These are phyloP conservation scores for Spisula solida DNA, from an alignment of 2,888 invertebrate species.

Conservation along the genomic window DNA sequence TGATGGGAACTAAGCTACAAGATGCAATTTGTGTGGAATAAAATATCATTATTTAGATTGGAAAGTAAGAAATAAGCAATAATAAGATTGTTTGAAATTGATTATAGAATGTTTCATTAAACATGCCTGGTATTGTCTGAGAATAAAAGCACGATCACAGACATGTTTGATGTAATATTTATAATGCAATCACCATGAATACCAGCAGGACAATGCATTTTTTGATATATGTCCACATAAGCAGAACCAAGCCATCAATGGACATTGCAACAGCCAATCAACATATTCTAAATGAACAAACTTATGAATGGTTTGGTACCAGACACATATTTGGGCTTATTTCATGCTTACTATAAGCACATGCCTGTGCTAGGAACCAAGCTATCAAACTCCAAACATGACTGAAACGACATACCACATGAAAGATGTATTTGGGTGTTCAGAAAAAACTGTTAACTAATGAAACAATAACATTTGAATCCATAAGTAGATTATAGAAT, in stretches of 20 bases:
- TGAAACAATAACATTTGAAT: too few relatives aligned
- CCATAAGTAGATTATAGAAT: background rate
- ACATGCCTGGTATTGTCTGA: background rate
- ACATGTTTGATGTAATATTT: slow-evolving; percentile 7
- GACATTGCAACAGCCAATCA: too few relatives aligned
- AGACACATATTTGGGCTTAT: background rate
- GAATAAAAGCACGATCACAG: background rate
- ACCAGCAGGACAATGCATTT: background rate
- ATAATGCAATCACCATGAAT: background rate
- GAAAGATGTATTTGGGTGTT: too few relatives aligned
- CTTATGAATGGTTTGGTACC: background rate
- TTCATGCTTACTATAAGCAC: background rate
- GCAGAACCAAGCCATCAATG: too few relatives aligned
- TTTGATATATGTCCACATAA: too few relatives aligned
- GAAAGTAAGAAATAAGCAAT: background rate
- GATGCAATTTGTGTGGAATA: background rate
- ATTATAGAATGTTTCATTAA: background rate
- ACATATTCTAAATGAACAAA: too few relatives aligned
- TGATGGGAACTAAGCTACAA: slow-evolving; percentile 30
- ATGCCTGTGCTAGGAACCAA: background rate
- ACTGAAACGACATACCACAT: too few relatives aligned
- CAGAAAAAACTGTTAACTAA: background rate
- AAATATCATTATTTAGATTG: background rate
- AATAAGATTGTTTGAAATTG: background rate
- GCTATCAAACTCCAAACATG: too few relatives aligned